phyloP scores from a whole-genome alignment of 2,113 vertebrate genomes.

The Callaeas wilsoni region DNA sequence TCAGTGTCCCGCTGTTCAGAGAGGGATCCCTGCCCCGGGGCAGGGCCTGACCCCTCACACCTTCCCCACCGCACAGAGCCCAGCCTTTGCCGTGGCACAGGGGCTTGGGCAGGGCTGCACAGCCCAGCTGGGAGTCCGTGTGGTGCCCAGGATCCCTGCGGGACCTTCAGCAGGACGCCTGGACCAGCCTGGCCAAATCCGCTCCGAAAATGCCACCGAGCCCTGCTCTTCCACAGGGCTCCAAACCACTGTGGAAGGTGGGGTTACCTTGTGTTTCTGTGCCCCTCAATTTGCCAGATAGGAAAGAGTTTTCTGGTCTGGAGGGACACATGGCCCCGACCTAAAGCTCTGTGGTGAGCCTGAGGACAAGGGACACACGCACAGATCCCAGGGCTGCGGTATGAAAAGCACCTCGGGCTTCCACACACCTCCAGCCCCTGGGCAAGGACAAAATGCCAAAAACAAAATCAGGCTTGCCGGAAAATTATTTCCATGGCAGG shows the following conservation, averaged over 20 bases:
- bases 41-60: neutral
- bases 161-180: neutral
- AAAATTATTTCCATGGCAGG: neutral
- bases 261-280: neutral
- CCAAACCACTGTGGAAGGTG: neutral
- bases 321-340: neutral
- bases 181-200: neutral
- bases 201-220: neutral
- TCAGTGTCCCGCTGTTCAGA: rapidly evolving
- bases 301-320: neutral
- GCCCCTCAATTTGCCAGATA: neutral
- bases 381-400: neutral
- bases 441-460: neutral
- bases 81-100: rapidly evolving
- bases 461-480: neutral
- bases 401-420: neutral
- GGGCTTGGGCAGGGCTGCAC: neutral
- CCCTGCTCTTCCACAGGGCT: neutral
- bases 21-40: neutral
- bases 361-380: neutral
- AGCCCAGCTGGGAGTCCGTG: neutral
- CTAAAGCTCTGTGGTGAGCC: neutral
- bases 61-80: neutral
- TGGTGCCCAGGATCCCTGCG: neutral
- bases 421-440: neutral